Evolutionary conservation across 1,140 invertebrate genomes (phyloP), one percentile per base, ranked within the genome.

Genomic region (Drosophila sechellia): DNA sequence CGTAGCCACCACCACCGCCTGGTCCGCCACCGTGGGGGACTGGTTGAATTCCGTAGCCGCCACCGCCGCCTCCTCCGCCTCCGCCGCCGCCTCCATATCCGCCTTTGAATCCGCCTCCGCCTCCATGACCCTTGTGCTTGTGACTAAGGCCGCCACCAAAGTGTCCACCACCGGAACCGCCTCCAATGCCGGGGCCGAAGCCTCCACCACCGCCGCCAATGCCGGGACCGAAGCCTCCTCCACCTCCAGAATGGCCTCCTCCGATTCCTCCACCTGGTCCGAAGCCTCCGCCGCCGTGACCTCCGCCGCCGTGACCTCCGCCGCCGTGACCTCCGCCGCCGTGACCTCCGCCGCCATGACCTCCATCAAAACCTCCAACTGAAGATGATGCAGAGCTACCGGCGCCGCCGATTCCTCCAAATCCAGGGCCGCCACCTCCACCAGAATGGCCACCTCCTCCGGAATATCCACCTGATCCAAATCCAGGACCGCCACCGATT

Each of bases 11-110:
- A 3, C 75, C 72, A 4, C 74, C 69, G 2, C 66, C 73, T 3
- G 45, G 54, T 1, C 40, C 22, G 0, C 75, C 75, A 5, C 61
- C 57, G 1, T n/a, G 42, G 45, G 63, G 40, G 0, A 53, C 68
- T 1, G 52, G 57, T 13, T 40, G 49, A 1, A 69, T 70, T 22
- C 69, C 77, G 13, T 69, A 74, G 5, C 74, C 73, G 13, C 77
- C 66, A 22, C 76, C 48, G 25, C 5, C 6, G 8, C 46, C 46
- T 0, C 22, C 20, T 0, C 45, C 45, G 0, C 45, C 43, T 4
- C 43, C 45, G 0, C 20, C 5, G 6, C 46, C 46, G 25, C 46
- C 46, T 8, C 55, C 55, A 10, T 61, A 39, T 39, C 42, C 66
- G 0, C 77, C 78, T 11, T 75, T 69, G 17, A 10, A 39, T 6